Percentiles rank a stretch among this genome's conserved stretches.
Conservation (phyloP, 2,113 vertebrate species). For the Hemicordylus capensis region DNA sequence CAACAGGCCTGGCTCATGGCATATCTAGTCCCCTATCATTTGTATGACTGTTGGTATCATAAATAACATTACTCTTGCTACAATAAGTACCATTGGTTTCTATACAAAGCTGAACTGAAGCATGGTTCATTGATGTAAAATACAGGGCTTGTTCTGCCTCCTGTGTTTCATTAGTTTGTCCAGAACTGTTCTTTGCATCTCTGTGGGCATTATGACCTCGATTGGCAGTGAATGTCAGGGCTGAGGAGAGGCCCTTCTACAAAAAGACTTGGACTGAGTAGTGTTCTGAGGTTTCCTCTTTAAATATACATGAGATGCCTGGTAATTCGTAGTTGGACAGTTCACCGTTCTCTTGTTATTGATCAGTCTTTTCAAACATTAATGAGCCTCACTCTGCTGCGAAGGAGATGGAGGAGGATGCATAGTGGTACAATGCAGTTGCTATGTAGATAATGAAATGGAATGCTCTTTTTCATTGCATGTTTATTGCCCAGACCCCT, state of each 20-base stretch:
- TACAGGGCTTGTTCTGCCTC: not conserved
- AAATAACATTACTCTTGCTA: not conserved
- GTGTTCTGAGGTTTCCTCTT: conserved; percentile 61
- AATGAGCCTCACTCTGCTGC: conserved; percentile 73
- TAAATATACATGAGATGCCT: conserved; percentile 77
- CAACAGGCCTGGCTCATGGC: not conserved
- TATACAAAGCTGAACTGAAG: not conserved
- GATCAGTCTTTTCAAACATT: conserved; percentile 80
- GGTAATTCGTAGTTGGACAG: conserved; percentile 78
- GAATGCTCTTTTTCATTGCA: conserved; percentile 21
- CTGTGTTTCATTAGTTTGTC: conserved; percentile 10
- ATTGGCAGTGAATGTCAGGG: not conserved
- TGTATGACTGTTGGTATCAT: not conserved
- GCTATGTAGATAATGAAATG: conserved; percentile 44
- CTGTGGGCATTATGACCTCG: conserved; percentile 34
- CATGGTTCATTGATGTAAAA: not conserved
- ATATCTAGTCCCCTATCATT: not conserved
- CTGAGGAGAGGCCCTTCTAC: not conserved
- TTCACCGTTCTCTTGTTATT: conserved; percentile 74
- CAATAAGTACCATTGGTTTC: not conserved
- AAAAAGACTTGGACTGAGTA: conserved; percentile 41
- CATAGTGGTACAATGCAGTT: conserved; percentile 8
- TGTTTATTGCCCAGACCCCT: conserved; percentile 47
- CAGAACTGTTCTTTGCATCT: not conserved
- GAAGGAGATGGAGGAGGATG: conserved; percentile 27